A percentile compares a stretch with the other conserved stretches of the same genome.
Conservation (phyloP, 2,797 vertebrate species). For the Neosalanx taihuensis region DNA sequence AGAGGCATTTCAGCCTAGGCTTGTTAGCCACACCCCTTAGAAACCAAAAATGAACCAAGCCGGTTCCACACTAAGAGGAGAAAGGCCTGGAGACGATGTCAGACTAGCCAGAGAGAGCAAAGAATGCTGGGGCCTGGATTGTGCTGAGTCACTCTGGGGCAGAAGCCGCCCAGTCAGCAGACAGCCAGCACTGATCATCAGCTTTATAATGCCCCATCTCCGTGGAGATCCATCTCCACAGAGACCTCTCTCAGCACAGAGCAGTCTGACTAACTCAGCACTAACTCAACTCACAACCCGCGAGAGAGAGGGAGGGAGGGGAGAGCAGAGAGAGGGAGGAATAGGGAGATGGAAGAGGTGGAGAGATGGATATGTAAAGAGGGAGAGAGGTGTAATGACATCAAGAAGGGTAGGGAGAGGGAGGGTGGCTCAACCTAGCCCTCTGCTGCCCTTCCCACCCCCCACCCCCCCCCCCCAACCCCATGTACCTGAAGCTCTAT, state of each 20-base stretch:
- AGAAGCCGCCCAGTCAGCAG: slow-evolving; percentile 46
- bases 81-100: too few relatives aligned
- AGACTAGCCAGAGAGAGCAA: too few relatives aligned
- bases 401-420: too few relatives aligned
- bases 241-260: slow-evolving; percentile 33
- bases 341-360: background rate
- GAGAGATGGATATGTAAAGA: background rate
- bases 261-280: background rate
- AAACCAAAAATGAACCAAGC: too few relatives aligned
- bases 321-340: background rate
- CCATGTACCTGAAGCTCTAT: too few relatives aligned
- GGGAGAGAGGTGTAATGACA: background rate
- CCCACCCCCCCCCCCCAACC: too few relatives aligned
- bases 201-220: slow-evolving; percentile 35
- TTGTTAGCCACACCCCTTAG: too few relatives aligned
- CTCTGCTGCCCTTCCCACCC: too few relatives aligned
- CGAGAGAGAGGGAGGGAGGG: background rate
- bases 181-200: slow-evolving; percentile 37
- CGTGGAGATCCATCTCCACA: slow-evolving; percentile 34
- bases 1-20: too few relatives aligned
- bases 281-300: slow-evolving; percentile 1
- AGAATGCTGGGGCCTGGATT: slow-evolving; percentile 35
- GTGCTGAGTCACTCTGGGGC: slow-evolving; percentile 55
- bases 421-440: too few relatives aligned
- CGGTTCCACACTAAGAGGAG: too few relatives aligned